Evolutionary conservation across 92 coral and sea anemone genomes (phyloP), one percentile per base, ranked within the genome.

Genomic region (Palythoa heliodiscus): DNA sequence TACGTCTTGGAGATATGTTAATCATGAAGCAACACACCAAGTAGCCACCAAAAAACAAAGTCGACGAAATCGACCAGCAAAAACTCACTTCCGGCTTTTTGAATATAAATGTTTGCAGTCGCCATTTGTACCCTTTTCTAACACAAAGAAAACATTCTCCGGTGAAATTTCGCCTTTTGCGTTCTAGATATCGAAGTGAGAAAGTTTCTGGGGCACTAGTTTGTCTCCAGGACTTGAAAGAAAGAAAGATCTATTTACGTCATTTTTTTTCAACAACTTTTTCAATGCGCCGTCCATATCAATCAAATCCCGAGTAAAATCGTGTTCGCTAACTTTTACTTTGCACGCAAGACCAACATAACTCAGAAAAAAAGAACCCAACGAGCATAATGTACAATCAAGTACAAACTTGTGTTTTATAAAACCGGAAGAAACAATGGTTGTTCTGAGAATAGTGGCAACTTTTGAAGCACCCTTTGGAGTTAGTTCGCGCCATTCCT

Each of bases 391-490:
- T 12, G 84, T 80, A 80, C 84, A 80, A 64, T n/a, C 66, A 64
- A 66, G 84, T 63, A 80, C 84, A 47, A 48, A 80, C 58, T n/a
- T 20, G 14, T 47, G 73, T 40, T 63, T 66, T 20, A 38, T 43
- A 70, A 80, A 80, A 80, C 84, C 84, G 84, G 84, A 63, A 58
- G 72, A 66, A 20, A 80, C 72, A 61, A 80, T 80, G 60, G 84
- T 47, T 17, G 84, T 24, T 23, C 11, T 47, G 11, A 13, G 55
- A 24, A 80, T 60, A 3, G 74, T 64, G 84, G 38, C 39, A 80
- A 66, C 22, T 80, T 80, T 64, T 80, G 84, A 80, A 80, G 84
- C 84, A 80, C 84, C 50, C 74, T 80, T 80, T 80, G 84, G 11
- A 63, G 11, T 25, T 15, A 11, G 73, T 80, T 80, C 72, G 84